Conservation (phyloP, 2,888 invertebrate species). For the Lithophane semibrunnea region DNA sequence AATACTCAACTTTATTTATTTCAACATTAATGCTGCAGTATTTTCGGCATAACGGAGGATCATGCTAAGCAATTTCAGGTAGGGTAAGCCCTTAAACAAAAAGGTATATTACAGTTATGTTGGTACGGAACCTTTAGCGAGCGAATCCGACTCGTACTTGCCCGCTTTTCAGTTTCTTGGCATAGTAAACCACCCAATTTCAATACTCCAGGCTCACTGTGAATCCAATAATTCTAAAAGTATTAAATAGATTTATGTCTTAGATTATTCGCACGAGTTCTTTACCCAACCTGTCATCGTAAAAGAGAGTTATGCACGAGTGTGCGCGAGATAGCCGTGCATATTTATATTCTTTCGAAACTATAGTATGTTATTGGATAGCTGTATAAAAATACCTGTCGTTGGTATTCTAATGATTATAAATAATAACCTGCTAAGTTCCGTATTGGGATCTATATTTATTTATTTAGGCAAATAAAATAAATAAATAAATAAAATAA, state of each 20-base stretch:
- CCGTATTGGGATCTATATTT: neutral
- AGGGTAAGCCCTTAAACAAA: too few relatives aligned
- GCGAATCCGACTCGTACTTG: neutral
- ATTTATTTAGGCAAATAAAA: too few relatives aligned
- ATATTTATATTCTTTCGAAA: constrained; percentile 26
- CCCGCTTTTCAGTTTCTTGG: neutral
- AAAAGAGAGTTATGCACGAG: constrained; percentile 38
- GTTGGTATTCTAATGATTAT: neutral
- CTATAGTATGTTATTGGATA: neutral
- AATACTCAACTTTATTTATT: too few relatives aligned
- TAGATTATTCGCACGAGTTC: constrained; percentile 1
- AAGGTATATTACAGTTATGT: too few relatives aligned
- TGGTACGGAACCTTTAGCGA: neutral
- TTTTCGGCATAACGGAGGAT: too few relatives aligned
- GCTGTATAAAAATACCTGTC: neutral
- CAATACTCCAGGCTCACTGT: neutral
- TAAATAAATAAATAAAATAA: too few relatives aligned
- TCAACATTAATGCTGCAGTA: too few relatives aligned
- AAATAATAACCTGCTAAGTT: too few relatives aligned
- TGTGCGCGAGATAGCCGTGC: constrained; percentile 28
- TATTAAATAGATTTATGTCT: constrained; percentile 28
- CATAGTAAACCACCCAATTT: neutral
- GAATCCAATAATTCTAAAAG: constrained; percentile 24
- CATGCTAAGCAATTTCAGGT: too few relatives aligned
- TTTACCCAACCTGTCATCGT: constrained; percentile 36